A percentile compares a stretch with the other conserved stretches of the same genome.
phyloP scores from a whole-genome alignment of 2,888 invertebrate species.

The Polia nebulosa region DNA sequence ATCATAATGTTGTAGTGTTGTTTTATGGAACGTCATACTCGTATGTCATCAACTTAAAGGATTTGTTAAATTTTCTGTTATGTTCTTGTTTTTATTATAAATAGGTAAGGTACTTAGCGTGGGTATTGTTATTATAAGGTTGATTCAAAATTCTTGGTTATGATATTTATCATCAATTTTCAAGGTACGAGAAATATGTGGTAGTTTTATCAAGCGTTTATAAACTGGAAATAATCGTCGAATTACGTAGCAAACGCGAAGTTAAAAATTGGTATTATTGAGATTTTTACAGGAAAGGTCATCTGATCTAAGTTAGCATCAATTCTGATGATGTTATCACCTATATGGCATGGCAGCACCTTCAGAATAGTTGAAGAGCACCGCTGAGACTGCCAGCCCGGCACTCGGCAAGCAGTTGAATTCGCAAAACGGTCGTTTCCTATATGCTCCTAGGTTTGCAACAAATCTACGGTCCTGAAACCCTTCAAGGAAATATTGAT shows the following conservation, averaged over 20 bases:
- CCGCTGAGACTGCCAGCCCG: neutral
- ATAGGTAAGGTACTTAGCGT: conserved; percentile 2
- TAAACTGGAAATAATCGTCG: neutral
- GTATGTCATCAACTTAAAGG: conserved; percentile 6
- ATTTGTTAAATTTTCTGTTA: neutral
- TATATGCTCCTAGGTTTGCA: neutral
- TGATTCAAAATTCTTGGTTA: neutral
- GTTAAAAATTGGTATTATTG: neutral
- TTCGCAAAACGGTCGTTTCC: neutral
- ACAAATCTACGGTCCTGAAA: neutral
- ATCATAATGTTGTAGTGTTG: conserved; percentile 38
- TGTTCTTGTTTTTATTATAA: neutral
- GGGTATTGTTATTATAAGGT: neutral
- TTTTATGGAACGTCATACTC: conserved; percentile 37
- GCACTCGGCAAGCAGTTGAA: neutral
- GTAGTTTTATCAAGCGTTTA: neutral
- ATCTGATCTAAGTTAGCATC: neutral
- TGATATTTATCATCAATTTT: neutral
- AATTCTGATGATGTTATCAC: too few relatives aligned
- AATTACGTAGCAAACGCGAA: neutral
- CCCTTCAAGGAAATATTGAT: neutral
- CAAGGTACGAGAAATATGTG: neutral
- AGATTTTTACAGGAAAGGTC: conserved; percentile 30
- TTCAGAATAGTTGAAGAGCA: neutral
- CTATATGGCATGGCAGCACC: neutral